phyloP scores from a whole-genome alignment of 2,113 vertebrate species.

The Romanogobio albipinnatus region DNA sequence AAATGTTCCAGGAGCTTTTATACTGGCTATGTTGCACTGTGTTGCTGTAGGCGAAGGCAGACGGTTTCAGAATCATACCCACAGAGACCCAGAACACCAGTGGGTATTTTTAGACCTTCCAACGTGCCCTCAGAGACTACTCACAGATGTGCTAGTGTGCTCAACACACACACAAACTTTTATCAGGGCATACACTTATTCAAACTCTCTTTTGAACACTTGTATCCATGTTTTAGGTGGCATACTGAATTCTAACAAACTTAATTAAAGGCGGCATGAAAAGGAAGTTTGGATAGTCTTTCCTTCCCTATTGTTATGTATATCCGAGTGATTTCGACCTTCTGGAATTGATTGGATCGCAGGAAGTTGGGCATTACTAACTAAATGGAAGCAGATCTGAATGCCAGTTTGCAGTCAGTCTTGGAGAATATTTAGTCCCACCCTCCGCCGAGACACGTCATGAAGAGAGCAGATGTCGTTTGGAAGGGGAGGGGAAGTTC shows the following conservation, averaged over 20 bases:
- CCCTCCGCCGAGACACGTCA: no score
- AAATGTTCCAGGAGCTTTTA: conserved; percentile 6
- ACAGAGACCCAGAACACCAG: conserved; percentile 41
- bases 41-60: conserved; percentile 31
- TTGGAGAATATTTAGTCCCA: no score
- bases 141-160: conserved; percentile 25
- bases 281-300: no score
- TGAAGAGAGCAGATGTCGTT: no score
- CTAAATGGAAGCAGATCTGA: no score
- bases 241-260: not conserved
- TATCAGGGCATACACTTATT: conserved; percentile 16
- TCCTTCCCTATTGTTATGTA: no score
- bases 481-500: no score
- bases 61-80: conserved; percentile 18
- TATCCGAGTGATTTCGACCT: no score
- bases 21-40: conserved; percentile 20
- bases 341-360: no score
- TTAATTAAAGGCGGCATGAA: not conserved
- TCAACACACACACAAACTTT: conserved; percentile 20
- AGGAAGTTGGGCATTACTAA: no score
- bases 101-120: conserved; percentile 51
- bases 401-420: no score
- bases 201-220: not conserved
- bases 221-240: not conserved
- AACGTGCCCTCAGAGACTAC: conserved; percentile 40